Base-by-base conservation (phyloP, 1,140 invertebrate species). In the Temnothorax longispinosus region DNA sequence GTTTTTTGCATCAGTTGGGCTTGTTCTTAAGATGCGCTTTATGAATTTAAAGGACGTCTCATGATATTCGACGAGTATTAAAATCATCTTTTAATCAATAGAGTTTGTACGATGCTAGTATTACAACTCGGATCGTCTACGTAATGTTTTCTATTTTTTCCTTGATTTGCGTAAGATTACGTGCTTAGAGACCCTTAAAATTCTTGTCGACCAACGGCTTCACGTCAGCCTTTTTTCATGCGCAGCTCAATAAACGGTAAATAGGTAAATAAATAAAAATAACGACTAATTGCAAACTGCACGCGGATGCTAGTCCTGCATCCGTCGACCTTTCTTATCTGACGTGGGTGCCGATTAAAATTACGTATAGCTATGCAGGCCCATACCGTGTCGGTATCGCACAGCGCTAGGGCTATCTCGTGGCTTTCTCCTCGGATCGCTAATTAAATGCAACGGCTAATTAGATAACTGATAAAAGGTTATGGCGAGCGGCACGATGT, bases 401-500 rank as follows among this genome's bases (percentile, higher is more conserved):
- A 62, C 64, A 52, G 41, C 71, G 62, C 67, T 62, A 65, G 44
- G 52, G n/a, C 82, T 87, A 76, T 88, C 88, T 90, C 87, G 80
- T 75, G 52, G 81, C 85, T 80, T 77, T 89, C 86, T 90, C 21
- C 58, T 85, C 50, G 77, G 71, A 58, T 88, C 88, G 89, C 91
- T 93, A 93, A 93, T 93, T 93, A 92, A 93, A 93, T 92, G 90
- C 91, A 92, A 93, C 88, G 84, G 89, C 89, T 93, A 93, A 93
- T 94, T 94, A 94, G 91, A 93, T 93, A 91, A 94, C 89, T 92
- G 92, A 93, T 93, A 92, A 91, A 89, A 90, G 89, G 88, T 92
- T 91, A 92, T 91, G 86, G 91, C 67, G 69, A 86, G 76, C 62
- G 65, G 74, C 75, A 69, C 85, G 82, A 80, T 88, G 89, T 88